Evolutionary conservation across 2,888 invertebrate genomes (phyloP).

Genomic region (Dexiosoma caninum): DNA sequence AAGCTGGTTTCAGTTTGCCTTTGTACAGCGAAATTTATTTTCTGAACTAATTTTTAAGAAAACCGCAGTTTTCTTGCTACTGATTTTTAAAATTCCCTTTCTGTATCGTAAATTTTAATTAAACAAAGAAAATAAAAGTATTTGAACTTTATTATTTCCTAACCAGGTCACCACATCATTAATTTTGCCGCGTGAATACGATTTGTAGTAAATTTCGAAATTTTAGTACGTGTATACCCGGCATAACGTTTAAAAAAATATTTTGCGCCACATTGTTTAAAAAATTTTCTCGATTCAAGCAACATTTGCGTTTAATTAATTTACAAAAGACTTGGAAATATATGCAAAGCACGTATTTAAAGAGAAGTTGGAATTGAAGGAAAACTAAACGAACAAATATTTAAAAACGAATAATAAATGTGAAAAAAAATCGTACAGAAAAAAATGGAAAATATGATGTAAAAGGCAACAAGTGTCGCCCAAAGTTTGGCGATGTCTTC

Average conservation of each 20-base stretch:
- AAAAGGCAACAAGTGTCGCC: conserved; percentile 57
- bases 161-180: too few species aligned
- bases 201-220: too few species aligned
- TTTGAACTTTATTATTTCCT: neutral
- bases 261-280: neutral
- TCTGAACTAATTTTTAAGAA: too few species aligned
- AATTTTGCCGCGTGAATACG: too few species aligned
- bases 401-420: conserved; percentile 8
- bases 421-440: neutral
- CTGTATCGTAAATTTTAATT: too few species aligned
- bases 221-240: too few species aligned
- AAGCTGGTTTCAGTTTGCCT: too few species aligned
- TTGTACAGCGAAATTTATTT: too few species aligned
- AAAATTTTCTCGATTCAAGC: neutral
- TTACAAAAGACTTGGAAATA: conserved; percentile 17
- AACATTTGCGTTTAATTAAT: conserved; percentile 23
- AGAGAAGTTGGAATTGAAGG: conserved; percentile 43
- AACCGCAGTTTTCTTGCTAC: too few species aligned
- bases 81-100: too few species aligned
- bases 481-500: conserved; percentile 34
- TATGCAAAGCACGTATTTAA: conserved; percentile 54
- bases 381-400: neutral
- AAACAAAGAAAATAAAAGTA: neutral
- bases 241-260: neutral
- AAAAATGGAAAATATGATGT: conserved; percentile 34